Percentiles rank a stretch among this genome's conserved stretches.
phyloP scores from a whole-genome alignment of 2,888 invertebrate species.

The Oligia latruncula region DNA sequence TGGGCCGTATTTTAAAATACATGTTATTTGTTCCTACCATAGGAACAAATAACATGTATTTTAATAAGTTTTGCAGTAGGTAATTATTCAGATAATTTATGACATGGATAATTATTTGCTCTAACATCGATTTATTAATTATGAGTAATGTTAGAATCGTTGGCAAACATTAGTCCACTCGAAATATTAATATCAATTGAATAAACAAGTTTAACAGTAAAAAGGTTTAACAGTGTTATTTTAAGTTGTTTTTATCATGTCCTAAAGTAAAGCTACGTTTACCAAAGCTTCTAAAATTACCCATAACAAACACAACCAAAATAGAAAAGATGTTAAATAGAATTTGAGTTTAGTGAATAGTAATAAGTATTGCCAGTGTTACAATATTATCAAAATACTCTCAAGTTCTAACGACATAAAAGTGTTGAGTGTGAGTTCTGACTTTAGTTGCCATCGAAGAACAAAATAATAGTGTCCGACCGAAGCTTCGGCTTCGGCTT shows the following conservation, averaged over 20 bases:
- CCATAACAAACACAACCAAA: neutral
- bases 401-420: slow-evolving; percentile 25
- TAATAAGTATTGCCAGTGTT: slow-evolving; percentile 45
- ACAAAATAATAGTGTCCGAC: too few species aligned
- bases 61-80: slow-evolving; percentile 4
- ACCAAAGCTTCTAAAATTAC: neutral
- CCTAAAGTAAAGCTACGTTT: neutral
- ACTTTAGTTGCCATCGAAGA: too few species aligned
- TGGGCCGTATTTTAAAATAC: neutral
- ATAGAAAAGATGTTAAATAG: neutral
- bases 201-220: neutral
- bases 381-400: slow-evolving; percentile 35
- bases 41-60: too few species aligned
- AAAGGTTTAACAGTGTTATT: neutral
- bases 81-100: neutral
- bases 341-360: slow-evolving; percentile 11
- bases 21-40: neutral
- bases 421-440: too few species aligned
- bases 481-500: too few species aligned
- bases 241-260: neutral
- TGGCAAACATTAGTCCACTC: neutral
- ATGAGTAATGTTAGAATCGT: neutral
- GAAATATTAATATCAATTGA: neutral
- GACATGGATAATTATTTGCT: neutral
- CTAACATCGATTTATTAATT: neutral